Conservation (phyloP, 2,797 vertebrate genomes). For the Lophius americanus region DNA sequence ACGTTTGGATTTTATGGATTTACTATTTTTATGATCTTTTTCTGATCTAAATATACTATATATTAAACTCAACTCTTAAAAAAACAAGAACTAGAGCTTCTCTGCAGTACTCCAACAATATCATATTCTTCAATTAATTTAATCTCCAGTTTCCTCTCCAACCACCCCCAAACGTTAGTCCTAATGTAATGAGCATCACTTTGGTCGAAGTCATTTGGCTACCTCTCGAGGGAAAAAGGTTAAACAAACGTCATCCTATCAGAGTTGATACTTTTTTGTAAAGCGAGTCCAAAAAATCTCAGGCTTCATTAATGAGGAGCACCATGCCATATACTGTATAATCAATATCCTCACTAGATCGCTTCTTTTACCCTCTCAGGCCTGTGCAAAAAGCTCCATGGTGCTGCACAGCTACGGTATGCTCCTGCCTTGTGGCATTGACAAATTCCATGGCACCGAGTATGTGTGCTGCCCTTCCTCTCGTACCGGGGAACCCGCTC, state of each 20-base stretch:
- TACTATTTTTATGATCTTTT: no score
- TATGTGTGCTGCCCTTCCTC: slow-evolving; percentile 94
- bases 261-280: not conserved
- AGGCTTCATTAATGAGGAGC: not conserved
- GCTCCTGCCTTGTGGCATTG: slow-evolving; percentile 93
- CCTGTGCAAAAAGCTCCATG: slow-evolving; percentile 88
- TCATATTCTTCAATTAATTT: not conserved
- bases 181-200: not conserved
- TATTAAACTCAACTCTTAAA: not conserved
- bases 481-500: slow-evolving; percentile 61
- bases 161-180: no score
- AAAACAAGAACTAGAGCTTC: not conserved
- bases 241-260: slow-evolving; percentile 16
- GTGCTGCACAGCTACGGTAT: slow-evolving; percentile 94
- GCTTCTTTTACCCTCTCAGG: slow-evolving; percentile 74
- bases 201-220: not conserved
- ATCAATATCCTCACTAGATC: not conserved
- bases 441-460: slow-evolving; percentile 94
- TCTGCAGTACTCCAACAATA: not conserved
- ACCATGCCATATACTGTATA: not conserved
- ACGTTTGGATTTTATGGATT: no score
- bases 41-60: no score
- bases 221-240: slow-evolving; percentile 9
- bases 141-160: not conserved
- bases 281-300: not conserved